Evolutionary conservation across 53 echinoderm and acorn worm species (phyloP).

Genomic region (Paracentrotus lividus): DNA sequence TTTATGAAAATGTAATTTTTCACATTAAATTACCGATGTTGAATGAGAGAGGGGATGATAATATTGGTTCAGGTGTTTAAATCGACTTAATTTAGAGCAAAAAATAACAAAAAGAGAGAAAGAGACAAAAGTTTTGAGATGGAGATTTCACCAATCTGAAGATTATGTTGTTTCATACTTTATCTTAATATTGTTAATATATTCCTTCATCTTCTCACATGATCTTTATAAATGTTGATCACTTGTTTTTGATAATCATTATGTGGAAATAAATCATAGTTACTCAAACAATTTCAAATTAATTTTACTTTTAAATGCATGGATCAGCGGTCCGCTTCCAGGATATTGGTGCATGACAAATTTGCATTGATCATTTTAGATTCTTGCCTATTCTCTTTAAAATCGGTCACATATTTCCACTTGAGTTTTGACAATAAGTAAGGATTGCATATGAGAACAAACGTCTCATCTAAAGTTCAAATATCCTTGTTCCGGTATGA

Average conservation of each 20-base stretch:
- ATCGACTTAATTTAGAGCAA: background rate
- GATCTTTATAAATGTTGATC: background rate
- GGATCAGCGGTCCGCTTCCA: background rate
- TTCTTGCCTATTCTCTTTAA: background rate
- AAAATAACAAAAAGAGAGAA: too few relatives aligned
- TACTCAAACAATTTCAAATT: background rate
- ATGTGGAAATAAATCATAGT: background rate
- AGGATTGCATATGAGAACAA: background rate
- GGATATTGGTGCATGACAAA: background rate
- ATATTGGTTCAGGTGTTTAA: background rate
- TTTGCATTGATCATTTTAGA: background rate
- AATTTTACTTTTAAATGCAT: background rate
- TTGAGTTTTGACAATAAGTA: background rate
- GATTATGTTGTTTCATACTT: too few relatives aligned
- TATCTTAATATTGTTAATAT: too few relatives aligned
- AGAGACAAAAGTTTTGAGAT: background rate
- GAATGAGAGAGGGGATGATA: background rate
- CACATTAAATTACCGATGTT: background rate
- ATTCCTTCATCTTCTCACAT: background rate
- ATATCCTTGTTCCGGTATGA: background rate
- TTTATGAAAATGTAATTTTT: background rate
- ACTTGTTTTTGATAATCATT: background rate
- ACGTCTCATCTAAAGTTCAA: background rate
- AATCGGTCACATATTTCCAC: constrained; percentile 18
- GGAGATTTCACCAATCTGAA: background rate